Evolutionary conservation across 2,888 invertebrate genomes (phyloP).

Genomic region (Melanargia galathea): DNA sequence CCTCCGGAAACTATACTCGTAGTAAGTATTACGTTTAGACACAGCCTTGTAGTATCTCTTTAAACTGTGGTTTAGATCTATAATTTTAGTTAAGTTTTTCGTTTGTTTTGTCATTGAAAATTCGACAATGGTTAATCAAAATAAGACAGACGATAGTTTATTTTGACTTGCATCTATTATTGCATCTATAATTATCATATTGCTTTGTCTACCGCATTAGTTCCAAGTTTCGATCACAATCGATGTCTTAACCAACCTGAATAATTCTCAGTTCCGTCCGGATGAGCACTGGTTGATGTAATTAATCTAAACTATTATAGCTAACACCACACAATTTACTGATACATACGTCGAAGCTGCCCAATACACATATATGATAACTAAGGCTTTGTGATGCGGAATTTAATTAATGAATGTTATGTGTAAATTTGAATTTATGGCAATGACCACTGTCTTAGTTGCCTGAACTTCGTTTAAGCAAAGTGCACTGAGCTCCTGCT

Average conservation of each 20-base stretch:
- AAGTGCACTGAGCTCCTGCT: neutral
- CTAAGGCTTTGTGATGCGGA: constrained; percentile 12
- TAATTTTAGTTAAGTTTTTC: too few species aligned
- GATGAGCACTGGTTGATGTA: constrained; percentile 26
- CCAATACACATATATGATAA: constrained; percentile 13
- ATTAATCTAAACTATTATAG: constrained; percentile 28
- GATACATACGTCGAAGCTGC: constrained; percentile 14
- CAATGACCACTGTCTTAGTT: constrained; percentile 4
- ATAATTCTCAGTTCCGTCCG: constrained; percentile 29
- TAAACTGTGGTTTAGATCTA: too few species aligned
- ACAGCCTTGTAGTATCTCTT: too few species aligned
- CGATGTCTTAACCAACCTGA: constrained; percentile 27
- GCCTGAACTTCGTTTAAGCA: constrained; percentile 8
- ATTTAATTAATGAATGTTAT: constrained; percentile 12
- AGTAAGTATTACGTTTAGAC: too few species aligned
- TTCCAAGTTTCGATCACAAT: constrained; percentile 19
- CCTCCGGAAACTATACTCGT: too few species aligned
- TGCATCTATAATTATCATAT: neutral
- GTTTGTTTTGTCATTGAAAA: too few species aligned
- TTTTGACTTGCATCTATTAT: neutral
- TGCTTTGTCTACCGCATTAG: constrained; percentile 4
- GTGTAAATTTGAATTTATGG: constrained; percentile 12
- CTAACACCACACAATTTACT: constrained; percentile 24
- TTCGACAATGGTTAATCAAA: too few species aligned
- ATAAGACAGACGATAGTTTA: too few species aligned